Base-by-base conservation (phyloP, 2,888 invertebrate genomes). In the Heteropelma amictum region DNA sequence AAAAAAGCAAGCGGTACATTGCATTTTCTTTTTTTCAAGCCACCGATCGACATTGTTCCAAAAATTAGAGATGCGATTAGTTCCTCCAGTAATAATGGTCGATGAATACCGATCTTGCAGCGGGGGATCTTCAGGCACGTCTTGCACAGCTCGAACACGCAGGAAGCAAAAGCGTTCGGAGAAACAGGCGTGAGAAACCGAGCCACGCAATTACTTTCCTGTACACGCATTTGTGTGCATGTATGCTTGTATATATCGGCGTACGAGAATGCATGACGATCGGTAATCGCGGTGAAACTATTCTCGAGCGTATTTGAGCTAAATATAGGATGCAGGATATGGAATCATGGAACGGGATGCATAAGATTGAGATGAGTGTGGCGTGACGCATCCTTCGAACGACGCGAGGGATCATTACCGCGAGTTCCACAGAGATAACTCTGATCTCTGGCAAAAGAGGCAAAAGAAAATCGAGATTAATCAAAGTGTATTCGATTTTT, bases 241-340 rank as follows among this genome's bases (percentile, higher is more conserved):
- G n/a, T n/a, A n/a, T n/a, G n/a, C n/a, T n/a, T n/a, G n/a, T n/a
- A n/a, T n/a, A n/a, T n/a, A n/a, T n/a, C n/a, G n/a, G n/a, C n/a
- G n/a, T n/a, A 56, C 56, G 49, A 64, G 65, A 65, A 38, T 49
- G 61, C 75, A 17, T 70, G 65, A 74, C 72, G 74, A 80, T 80
- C 79, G 80, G 77, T 83, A 84, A 85, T 83, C 82, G 73, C 70
- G 79, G 86, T 82, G 87, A 85, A 85, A 86, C 83, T 87, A 79
- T 77, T 58, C 73, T 56, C 78, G 1, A 71, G 72, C 83, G 81
- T 82, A 83, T 86, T 85, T 82, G 78, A 80, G 81, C 82, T 87
- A 86, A 86, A 86, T 85, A 86, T 84, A 85, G 82, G 74, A 70
- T 60, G 40, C 30, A 64, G 56, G 14, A 64, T 42, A 61, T 54